These are phyloP conservation scores for Leucophenga varia DNA, from an alignment of 1,140 invertebrate species.

Conservation along the genomic window DNA sequence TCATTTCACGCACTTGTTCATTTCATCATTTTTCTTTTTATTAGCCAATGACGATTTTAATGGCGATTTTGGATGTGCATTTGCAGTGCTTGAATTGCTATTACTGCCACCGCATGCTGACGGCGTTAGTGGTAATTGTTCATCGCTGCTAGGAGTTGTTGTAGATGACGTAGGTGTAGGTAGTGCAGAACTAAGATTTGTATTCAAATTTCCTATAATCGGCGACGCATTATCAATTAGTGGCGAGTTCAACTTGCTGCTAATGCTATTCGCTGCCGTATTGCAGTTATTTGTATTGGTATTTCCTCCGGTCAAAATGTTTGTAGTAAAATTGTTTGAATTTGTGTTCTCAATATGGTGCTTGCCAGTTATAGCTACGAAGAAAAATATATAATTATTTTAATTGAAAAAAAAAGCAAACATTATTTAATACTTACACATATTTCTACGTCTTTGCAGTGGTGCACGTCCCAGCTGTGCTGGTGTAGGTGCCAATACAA, in stretches of 20 bases:
- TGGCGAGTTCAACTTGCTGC: conserved; percentile 29
- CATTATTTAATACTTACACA: conserved; percentile 30
- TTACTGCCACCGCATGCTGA: conserved; percentile 11
- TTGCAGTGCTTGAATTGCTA: conserved; percentile 12
- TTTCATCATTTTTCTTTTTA: conserved; percentile 87
- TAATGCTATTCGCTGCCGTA: neutral
- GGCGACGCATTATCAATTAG: conserved; percentile 31
- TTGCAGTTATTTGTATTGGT: conserved; percentile 26
- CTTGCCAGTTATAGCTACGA: conserved; percentile 41
- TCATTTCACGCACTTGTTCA: conserved; percentile 73
- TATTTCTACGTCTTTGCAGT: conserved; percentile 66
- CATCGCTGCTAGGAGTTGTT: conserved; percentile 57
- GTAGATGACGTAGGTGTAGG: conserved; percentile 57
- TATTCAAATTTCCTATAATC: conserved; percentile 46
- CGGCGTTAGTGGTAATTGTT: conserved; percentile 58
- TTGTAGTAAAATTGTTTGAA: neutral
- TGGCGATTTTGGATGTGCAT: conserved; percentile 55
- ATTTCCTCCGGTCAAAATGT: conserved; percentile 25
- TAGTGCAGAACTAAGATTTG: conserved; percentile 43
- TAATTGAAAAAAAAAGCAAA: neutral
- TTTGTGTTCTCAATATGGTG: conserved; percentile 32
- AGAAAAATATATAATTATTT: neutral
- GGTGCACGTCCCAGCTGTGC: conserved; percentile 87
- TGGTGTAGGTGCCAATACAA: conserved; percentile 88
- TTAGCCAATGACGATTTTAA: conserved; percentile 81